Percentiles rank a stretch among this genome's conserved stretches.
phyloP scores from a whole-genome alignment of 2,797 vertebrate species.

The Lithobates sylvaticus region DNA sequence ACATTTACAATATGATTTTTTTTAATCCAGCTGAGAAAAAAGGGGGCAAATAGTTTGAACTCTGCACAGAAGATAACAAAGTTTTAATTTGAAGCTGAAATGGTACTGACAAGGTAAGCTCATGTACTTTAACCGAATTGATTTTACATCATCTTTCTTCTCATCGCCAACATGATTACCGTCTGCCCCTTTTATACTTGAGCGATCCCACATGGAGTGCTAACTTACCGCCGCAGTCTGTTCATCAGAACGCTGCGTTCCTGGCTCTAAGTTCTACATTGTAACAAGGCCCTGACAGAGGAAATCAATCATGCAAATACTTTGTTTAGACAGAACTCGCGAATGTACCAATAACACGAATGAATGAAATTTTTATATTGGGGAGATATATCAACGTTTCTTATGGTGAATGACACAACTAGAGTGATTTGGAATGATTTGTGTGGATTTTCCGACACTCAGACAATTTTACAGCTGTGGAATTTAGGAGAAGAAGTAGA shows the following conservation, averaged over 20 bases:
- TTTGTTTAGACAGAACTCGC: background rate
- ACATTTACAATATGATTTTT: too few relatives aligned
- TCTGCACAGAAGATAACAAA: background rate
- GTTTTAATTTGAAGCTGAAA: background rate
- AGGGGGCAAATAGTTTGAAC: too few relatives aligned
- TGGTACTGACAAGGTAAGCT: background rate
- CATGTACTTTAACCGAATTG: background rate
- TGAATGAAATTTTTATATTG: slow-evolving; percentile 29
- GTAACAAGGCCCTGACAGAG: slow-evolving; percentile 18
- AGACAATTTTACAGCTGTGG: background rate
- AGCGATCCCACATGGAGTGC: background rate
- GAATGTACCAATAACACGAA: slow-evolving; percentile 27
- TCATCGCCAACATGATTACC: background rate
- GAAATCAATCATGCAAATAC: slow-evolving; percentile 50
- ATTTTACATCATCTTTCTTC: background rate
- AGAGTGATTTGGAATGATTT: slow-evolving; percentile 20
- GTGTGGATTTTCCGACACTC: background rate
- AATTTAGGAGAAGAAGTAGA: background rate
- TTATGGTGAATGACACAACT: slow-evolving; percentile 8
- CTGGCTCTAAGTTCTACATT: background rate
- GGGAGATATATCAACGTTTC: slow-evolving; percentile 35
- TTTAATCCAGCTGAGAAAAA: too few relatives aligned
- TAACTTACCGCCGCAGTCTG: background rate
- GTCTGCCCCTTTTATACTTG: background rate
- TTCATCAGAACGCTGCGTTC: slow-evolving; percentile 12